Evolutionary conservation across 2,113 vertebrate genomes (phyloP), one percentile per base, ranked within the genome.

Genomic region (Scatophagus argus): DNA sequence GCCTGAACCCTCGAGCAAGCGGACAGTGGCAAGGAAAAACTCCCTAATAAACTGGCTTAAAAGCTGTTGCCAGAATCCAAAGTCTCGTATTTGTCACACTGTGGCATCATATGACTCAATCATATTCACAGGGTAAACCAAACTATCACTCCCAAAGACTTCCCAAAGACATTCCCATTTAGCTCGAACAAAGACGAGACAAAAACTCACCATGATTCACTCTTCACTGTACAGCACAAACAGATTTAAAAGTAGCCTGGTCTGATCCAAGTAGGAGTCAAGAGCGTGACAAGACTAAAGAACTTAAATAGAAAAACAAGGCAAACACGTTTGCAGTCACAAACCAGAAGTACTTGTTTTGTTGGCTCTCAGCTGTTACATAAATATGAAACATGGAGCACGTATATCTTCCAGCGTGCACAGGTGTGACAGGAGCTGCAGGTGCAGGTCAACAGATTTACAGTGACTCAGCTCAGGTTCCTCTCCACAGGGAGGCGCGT

Each of bases 271-370:
- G 23, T 0, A 32, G 1, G 13, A 21, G 38, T 62, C 46, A 12
- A 3, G 9, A 29, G 52, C 29, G 11, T 23, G 17, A 52, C 25
- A 17, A 14, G 29, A 5, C 17, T 23, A n/a, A 11, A 23, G 0
- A 38, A 21, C 6, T 7, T 0, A 34, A 23, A 31, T 25, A 46
- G 14, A 34, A 64, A 5, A n/a, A 31, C 4, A 25, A 12, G n/a
- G 38, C 6, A 1, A 43, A 2, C 0, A 8, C 4, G 10, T n/a
- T 0, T 19, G 25, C 5, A 0, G 5, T 65, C 69, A 36, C 46
- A 70, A 88, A 90, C 86, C 74, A 1, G 90, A 90, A 56, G 61
- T 62, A 87, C 91, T 70, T 0, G 89, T 91, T 90, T 36, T 1
- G 65, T 54, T 77, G 41, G 60, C 69, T 13, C 39, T 67, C 27